These are phyloP conservation scores for Chaetops frenatus DNA, from an alignment of 2,113 vertebrate species.

Conservation along the genomic window DNA sequence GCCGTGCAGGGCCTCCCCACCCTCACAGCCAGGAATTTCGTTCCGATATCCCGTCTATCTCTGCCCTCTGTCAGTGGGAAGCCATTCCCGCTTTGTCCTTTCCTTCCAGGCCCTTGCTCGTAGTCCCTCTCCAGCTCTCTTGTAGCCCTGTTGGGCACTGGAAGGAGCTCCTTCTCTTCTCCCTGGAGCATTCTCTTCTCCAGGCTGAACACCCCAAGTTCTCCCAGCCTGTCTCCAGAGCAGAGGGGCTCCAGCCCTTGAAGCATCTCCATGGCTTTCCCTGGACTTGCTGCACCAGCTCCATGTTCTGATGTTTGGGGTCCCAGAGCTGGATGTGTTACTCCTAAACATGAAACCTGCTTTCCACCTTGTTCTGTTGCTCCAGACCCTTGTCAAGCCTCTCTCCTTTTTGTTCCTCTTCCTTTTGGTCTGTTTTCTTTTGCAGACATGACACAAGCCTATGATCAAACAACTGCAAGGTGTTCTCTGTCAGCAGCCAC, in stretches of 20 bases:
- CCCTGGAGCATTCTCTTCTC: neutral
- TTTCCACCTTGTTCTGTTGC: neutral
- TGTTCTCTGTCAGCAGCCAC: neutral
- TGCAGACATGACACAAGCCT: fast-evolving
- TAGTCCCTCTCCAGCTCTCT: neutral
- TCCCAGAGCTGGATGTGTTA: neutral
- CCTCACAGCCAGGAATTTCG: neutral
- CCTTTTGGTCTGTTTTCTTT: neutral
- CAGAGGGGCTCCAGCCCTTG: neutral
- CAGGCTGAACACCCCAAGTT: neutral
- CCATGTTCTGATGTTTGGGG: neutral
- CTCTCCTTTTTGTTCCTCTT: neutral
- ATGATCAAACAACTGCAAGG: neutral
- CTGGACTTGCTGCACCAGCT: neutral
- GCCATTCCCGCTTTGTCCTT: neutral
- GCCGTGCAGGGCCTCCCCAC: neutral
- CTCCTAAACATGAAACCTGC: neutral
- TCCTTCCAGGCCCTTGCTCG: neutral
- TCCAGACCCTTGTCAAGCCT: neutral
- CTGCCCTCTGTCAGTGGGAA: neutral
- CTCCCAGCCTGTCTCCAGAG: too few relatives aligned
- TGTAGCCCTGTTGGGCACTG: neutral
- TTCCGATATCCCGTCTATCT: neutral
- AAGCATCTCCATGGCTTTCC: neutral
- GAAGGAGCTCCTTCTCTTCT: too few relatives aligned